Base-by-base conservation (phyloP, 2,113 vertebrate species). In the Poicephalus gulielmi region DNA sequence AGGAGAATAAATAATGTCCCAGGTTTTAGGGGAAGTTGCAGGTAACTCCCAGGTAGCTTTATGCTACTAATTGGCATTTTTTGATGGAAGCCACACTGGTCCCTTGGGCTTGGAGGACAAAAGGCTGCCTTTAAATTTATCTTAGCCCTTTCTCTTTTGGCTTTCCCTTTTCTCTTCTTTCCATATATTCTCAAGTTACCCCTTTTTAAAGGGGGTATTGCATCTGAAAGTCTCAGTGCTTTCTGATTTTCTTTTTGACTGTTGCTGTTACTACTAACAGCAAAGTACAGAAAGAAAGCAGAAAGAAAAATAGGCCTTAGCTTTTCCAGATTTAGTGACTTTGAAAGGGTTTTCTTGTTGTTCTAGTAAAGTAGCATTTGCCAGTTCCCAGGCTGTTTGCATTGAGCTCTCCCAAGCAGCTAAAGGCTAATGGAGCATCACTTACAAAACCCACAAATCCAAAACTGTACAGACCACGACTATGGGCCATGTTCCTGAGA, bases 121-220 rank as follows among this genome's bases (percentile, higher is more conserved):
- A 77, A 77, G 6, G 18, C 44, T 92, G 47, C 7, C 49, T 94
- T 94, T 92, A 41, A 79, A 84, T 78, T 67, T 1, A 64, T 50
- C 24, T 39, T 25, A 68, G 64, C 8, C 33, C 5, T 43, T 78
- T 78, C 37, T 60, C 44, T 50, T 88, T 64, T 28, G 39, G 24
- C 44, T 89, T 94, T 83, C 20, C 31, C 28, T 70, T 91, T 87
- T 83, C 28, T 70, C 88, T 87, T 83, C 37, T 91, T 89, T 87
- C 73, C 50, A 71, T 49, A 49, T 46, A 74, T 28, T 73, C 28
- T 67, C 46, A 79, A 59, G 28, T 28, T 39, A 53, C 55, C 41
- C 2, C 2, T 52, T 73, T 90, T 83, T 77, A 77, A 83, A 73
- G 31, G 11, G 9, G 18, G 41, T 62, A 57, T 22, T 83, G n/a